Evolutionary conservation across 2,113 vertebrate species (phyloP).

Genomic region (Nerophis lumbriciformis): DNA sequence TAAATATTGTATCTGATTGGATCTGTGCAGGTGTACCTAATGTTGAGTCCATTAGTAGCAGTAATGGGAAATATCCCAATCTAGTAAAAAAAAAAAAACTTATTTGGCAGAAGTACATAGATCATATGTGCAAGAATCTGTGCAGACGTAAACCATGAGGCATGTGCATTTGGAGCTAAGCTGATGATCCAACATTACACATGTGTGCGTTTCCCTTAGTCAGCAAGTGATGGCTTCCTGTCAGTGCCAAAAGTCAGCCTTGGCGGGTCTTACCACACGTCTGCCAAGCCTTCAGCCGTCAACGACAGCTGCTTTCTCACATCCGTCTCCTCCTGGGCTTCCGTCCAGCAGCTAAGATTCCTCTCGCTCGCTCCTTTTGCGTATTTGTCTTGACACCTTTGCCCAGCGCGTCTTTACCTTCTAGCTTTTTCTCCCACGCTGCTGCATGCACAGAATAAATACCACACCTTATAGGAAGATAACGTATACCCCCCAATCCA

Average conservation of each 20-base stretch:
- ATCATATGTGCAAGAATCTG: background rate
- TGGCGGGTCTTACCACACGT: slow-evolving; percentile 6
- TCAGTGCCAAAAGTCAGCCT: slow-evolving; percentile 6
- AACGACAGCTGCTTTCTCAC: slow-evolving; percentile 19
- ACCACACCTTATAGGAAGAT: background rate
- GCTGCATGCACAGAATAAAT: background rate
- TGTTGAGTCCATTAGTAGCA: no score
- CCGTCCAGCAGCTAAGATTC: slow-evolving; percentile 21
- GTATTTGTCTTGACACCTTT: slow-evolving; percentile 45
- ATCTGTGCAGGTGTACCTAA: no score
- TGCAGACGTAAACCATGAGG: background rate
- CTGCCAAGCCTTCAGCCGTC: slow-evolving; percentile 17
- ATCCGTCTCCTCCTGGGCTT: slow-evolving; percentile 13
- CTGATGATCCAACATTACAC: slow-evolving; percentile 49
- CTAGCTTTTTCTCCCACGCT: background rate
- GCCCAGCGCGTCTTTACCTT: slow-evolving; percentile 1
- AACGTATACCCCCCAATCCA: no score
- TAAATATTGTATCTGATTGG: no score
- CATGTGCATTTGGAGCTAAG: background rate
- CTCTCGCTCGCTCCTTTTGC: slow-evolving; percentile 25
- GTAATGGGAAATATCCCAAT: no score
- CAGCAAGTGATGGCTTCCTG: slow-evolving; percentile 8
- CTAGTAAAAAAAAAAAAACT: no score
- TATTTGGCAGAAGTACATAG: background rate
- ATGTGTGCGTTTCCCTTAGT: slow-evolving; percentile 23